Base-by-base conservation (phyloP, 2,888 invertebrate species). In the Oegoconia quadripuncta region DNA sequence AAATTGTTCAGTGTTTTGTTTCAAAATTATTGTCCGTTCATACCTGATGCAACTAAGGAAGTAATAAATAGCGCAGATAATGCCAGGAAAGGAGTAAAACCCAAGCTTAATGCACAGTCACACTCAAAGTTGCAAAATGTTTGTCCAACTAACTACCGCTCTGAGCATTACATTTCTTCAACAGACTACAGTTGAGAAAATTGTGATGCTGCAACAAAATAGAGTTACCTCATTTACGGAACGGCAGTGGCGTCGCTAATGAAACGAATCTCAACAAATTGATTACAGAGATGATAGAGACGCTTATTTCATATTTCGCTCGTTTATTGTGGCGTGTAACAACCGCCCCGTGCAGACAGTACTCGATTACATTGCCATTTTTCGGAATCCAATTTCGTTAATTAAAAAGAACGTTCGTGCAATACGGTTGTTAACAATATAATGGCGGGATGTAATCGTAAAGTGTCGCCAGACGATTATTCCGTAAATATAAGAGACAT, bases 321-420 rank as follows among this genome's bases (percentile, higher is more conserved):
- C 31, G 30, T n/a, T n/a, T n/a, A n/a, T n/a, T n/a, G n/a, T n/a
- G n/a, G n/a, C 5, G 20, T 6, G 20, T 20, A 20, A 20, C 20
- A 20, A 20, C 4, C 20, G 20, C 30, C 32, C 27, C 32, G 35
- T 26, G 17, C 27, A 31, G 25, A 34, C 17, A 40, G 22, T 18
- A 37, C 44, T 46, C 50, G 49, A 53, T 55, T 45, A 47, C 48
- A 45, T 39, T 34, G 39, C 39, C 46, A 37, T 51, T 55, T 59
- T 56, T 48, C 50, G 48, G 54, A 59, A 64, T 59, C 51, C 65
- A 66, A 69, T 70, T 67, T 58, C 40, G 49, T 61, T 72, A 64
- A 73, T 70, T 70, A 65, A 66, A 69, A n/a, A 58, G 11, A 66
- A 59, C 46, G 54, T 64, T 63, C 61, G 56, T 65, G 61, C 53